Evolutionary conservation across 2,113 vertebrate genomes (phyloP).

Genomic region (Myanophis thanlyinensis): DNA sequence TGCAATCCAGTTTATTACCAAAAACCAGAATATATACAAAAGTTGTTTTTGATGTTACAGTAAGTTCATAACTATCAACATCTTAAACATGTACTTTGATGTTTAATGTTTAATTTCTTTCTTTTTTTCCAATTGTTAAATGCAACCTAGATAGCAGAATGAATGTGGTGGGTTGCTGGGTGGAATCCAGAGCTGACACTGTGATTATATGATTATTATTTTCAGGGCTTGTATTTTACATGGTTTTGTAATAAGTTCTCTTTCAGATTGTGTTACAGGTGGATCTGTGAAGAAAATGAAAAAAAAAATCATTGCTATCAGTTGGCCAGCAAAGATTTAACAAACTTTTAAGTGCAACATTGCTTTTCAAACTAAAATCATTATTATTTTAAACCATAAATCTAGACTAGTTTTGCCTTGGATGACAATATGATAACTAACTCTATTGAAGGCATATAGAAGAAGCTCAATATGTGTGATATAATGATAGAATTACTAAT

Average conservation of each 20-base stretch:
- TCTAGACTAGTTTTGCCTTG: background rate
- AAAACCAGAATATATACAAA: background rate
- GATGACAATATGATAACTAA: conserved; percentile 26
- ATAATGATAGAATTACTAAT: conserved; percentile 51
- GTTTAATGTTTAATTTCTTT: background rate
- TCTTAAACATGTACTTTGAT: background rate
- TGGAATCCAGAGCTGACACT: background rate
- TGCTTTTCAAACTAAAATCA: conserved; percentile 2
- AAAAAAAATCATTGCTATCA: background rate
- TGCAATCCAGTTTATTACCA: background rate
- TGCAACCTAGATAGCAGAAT: background rate
- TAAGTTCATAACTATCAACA: background rate
- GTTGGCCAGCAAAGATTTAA: background rate
- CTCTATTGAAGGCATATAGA: conserved; percentile 27
- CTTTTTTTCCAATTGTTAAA: background rate
- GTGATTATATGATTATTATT: background rate
- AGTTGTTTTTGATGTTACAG: background rate
- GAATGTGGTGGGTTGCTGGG: background rate
- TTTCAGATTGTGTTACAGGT: background rate
- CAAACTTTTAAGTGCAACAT: background rate
- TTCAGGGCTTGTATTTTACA: background rate
- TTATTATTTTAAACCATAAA: conserved; percentile 35
- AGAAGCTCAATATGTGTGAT: conserved; percentile 43
- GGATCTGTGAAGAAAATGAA: background rate
- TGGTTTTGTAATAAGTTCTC: background rate